Evolutionary conservation across 2,888 invertebrate species (phyloP).

Genomic region (Acleris literana): DNA sequence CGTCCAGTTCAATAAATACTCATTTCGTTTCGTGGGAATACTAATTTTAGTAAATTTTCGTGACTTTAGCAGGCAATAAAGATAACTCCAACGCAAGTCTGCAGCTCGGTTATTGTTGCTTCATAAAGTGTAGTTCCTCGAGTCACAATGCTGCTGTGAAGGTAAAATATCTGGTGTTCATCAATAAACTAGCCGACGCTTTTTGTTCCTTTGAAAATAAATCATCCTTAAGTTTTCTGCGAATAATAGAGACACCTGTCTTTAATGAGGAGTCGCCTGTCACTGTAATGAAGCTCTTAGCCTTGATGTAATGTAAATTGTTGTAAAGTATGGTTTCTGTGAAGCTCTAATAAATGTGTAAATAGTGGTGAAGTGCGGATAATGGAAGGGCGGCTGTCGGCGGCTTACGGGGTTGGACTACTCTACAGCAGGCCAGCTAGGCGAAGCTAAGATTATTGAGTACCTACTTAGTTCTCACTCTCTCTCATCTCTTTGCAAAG

Average conservation of each 20-base stretch:
- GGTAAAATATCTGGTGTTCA: slow-evolving; percentile 1
- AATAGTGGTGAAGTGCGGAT: slow-evolving; percentile 43
- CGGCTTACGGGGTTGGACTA: slow-evolving; percentile 9
- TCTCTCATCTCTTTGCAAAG: too few relatives aligned
- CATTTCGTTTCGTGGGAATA: slow-evolving; percentile 31
- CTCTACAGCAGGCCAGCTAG: slow-evolving; percentile 22
- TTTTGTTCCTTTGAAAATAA: slow-evolving; percentile 29
- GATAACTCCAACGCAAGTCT: slow-evolving; percentile 6
- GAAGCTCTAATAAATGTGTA: slow-evolving; percentile 43
- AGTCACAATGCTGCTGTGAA: slow-evolving; percentile 4
- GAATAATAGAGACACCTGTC: slow-evolving; percentile 30
- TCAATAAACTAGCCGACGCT: slow-evolving; percentile 1
- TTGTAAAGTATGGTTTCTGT: slow-evolving; percentile 43
- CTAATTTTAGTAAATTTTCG: slow-evolving; percentile 19
- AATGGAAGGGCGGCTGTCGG: slow-evolving; percentile 43
- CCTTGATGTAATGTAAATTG: slow-evolving; percentile 32
- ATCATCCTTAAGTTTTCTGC: slow-evolving; percentile 18
- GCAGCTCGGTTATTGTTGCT: neutral
- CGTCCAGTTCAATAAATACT: slow-evolving; percentile 22
- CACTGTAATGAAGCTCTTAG: slow-evolving; percentile 37
- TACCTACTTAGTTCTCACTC: too few relatives aligned
- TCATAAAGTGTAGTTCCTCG: neutral
- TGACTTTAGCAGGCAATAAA: slow-evolving; percentile 2
- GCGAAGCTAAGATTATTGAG: neutral
- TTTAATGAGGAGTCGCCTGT: slow-evolving; percentile 33